Conservation (phyloP, 2,888 invertebrate species). For the Caenorhabditis uteleia region DNA sequence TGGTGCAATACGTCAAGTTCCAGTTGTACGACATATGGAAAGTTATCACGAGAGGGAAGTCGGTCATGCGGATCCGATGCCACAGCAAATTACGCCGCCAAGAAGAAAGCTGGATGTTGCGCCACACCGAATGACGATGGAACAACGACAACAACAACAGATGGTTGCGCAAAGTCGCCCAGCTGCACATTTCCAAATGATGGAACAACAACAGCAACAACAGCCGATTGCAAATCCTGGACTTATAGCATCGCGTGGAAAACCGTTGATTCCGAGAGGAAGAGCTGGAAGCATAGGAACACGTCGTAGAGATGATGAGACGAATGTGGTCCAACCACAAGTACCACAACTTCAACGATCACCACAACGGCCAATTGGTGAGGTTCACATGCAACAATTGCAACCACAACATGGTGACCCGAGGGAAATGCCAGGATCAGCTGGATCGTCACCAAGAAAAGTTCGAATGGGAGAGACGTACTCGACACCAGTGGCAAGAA, state of each 20-base stretch:
- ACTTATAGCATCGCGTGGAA: too few species aligned
- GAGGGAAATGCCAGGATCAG: too few species aligned
- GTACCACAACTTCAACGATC: neutral
- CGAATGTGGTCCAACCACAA: neutral
- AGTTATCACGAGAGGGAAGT: neutral
- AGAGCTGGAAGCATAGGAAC: neutral
- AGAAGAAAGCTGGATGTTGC: slow-evolving; percentile 11
- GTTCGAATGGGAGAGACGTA: slow-evolving; percentile 14
- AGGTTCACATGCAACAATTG: neutral
- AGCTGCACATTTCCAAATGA: slow-evolving; percentile 1
- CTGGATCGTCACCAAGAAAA: slow-evolving; percentile 5
- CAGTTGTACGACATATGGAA: neutral
- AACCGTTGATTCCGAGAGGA: neutral
- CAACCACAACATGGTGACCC: neutral
- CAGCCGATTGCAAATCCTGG: neutral
- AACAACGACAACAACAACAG: slow-evolving; percentile 10
- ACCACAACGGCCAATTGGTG: slow-evolving; percentile 16
- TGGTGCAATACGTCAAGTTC: slow-evolving; percentile 1
- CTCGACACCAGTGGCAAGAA: slow-evolving; percentile 7
- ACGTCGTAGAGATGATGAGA: neutral
- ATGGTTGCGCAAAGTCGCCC: slow-evolving; percentile 2
- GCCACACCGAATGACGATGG: slow-evolving; percentile 30
- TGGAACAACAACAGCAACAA: too few species aligned
- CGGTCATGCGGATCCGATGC: too few species aligned
- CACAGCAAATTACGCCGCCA: neutral